A percentile compares a stretch with the other conserved stretches of the same genome.
Evolutionary conservation across 2,888 invertebrate genomes (phyloP).

Genomic region (Neoitamus cyanurus): DNA sequence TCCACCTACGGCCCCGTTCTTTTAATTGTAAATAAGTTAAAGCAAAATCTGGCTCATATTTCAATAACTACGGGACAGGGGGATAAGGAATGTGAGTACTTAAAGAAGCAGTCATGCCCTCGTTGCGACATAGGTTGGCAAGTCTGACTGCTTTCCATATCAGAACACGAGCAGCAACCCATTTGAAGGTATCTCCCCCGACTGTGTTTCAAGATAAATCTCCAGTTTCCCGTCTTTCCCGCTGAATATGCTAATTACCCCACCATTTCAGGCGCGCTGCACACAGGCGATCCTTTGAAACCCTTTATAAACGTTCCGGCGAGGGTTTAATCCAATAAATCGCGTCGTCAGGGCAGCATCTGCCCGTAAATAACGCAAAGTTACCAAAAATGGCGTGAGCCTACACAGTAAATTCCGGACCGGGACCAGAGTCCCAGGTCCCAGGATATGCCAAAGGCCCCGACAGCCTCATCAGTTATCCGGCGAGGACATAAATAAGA

Average conservation of each 20-base stretch:
- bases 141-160: neutral
- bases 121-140: neutral
- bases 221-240: neutral
- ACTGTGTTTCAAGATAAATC: neutral
- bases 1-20: too few relatives aligned
- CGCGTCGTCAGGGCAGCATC: neutral
- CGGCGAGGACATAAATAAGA: constrained; percentile 42
- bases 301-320: neutral
- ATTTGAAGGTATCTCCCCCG: neutral
- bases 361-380: constrained; percentile 9
- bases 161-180: neutral
- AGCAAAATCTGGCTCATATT: too few relatives aligned
- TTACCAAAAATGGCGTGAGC: constrained; percentile 40
- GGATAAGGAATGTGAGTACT: too few relatives aligned
- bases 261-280: neutral
- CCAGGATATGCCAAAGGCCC: constrained; percentile 28
- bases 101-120: neutral
- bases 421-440: neutral
- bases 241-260: neutral
- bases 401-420: constrained; percentile 27
- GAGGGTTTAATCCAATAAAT: constrained; percentile 16
- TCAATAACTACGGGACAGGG: too few relatives aligned
- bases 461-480: constrained; percentile 43
- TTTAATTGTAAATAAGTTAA: too few relatives aligned
- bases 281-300: neutral